A percentile compares a stretch with the other conserved stretches of the same genome.
These are phyloP conservation scores for Pangasius krempfi DNA, from an alignment of 2,797 vertebrate genomes.

Conservation along the genomic window DNA sequence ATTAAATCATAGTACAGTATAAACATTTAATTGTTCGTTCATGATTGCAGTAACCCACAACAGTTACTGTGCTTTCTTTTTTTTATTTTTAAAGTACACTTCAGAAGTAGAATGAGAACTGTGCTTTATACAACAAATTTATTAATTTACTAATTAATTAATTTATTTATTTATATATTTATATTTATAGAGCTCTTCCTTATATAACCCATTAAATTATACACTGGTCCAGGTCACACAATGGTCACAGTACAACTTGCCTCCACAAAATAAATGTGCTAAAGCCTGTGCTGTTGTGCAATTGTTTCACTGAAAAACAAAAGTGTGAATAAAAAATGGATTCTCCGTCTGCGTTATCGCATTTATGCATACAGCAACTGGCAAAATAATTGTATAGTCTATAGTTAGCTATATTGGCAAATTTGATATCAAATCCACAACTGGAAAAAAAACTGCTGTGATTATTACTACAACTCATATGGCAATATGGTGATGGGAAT, in stretches of 20 bases:
- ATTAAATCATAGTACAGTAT: neutral
- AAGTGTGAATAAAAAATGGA: neutral
- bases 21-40: neutral
- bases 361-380: neutral
- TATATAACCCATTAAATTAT: neutral
- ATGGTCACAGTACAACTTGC: neutral
- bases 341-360: neutral
- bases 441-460: neutral
- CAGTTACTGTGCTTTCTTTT: neutral
- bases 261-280: constrained; percentile 1
- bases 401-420: neutral
- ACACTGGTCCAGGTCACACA: neutral
- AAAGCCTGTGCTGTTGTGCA: neutral
- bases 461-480: neutral
- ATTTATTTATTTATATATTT: too few species aligned
- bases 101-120: neutral
- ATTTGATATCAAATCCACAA: neutral
- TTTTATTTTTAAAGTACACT: neutral
- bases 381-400: neutral
- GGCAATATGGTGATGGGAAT: neutral
- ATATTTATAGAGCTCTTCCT: neutral
- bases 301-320: neutral
- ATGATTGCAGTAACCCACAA: neutral
- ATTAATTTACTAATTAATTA: neutral
- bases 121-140: neutral